Conservation (phyloP, 2,797 vertebrate genomes). For the Borostomias antarcticus region DNA sequence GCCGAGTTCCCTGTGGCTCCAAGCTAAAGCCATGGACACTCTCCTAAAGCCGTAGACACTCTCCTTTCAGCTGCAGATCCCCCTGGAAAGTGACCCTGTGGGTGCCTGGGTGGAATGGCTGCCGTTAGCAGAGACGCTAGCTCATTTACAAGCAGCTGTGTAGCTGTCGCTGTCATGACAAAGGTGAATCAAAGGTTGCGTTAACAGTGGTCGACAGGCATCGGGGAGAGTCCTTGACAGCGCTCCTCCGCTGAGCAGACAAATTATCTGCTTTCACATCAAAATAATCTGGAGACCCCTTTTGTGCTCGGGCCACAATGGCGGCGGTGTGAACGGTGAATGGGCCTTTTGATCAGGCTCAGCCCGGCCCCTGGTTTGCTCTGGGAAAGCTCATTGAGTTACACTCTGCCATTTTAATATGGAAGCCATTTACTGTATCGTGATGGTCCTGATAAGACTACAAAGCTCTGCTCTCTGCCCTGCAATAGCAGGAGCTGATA, state of each 20-base stretch:
- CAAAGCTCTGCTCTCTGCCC: constrained; percentile 19
- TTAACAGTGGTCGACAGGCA: constrained; percentile 86
- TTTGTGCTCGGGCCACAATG: constrained; percentile 68
- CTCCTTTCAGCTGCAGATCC: constrained; percentile 81
- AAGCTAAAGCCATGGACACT: constrained; percentile 82
- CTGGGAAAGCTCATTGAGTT: constrained; percentile 58
- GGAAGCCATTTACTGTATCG: constrained; percentile 56
- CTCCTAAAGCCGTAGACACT: no score
- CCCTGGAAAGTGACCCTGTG: constrained; percentile 90
- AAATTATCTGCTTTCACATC: constrained; percentile 79
- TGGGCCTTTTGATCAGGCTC: constrained; percentile 65
- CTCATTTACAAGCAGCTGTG: constrained; percentile 96
- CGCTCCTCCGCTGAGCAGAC: constrained; percentile 61
- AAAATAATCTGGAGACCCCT: constrained; percentile 71
- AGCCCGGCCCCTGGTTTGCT: constrained; percentile 52
- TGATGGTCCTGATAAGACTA: constrained; percentile 40
- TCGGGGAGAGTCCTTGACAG: constrained; percentile 75
- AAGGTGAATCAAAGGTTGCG: constrained; percentile 82
- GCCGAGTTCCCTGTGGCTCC: constrained; percentile 82
- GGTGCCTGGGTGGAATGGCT: constrained; percentile 81
- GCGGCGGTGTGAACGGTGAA: constrained; percentile 64
- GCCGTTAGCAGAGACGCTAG: constrained; percentile 74
- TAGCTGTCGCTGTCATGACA: constrained; percentile 84
- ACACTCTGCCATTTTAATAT: constrained; percentile 62
- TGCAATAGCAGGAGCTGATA: constrained; percentile 13